Base-by-base conservation (phyloP, 2,113 vertebrate genomes). In the Entosphenus tridentatus region DNA sequence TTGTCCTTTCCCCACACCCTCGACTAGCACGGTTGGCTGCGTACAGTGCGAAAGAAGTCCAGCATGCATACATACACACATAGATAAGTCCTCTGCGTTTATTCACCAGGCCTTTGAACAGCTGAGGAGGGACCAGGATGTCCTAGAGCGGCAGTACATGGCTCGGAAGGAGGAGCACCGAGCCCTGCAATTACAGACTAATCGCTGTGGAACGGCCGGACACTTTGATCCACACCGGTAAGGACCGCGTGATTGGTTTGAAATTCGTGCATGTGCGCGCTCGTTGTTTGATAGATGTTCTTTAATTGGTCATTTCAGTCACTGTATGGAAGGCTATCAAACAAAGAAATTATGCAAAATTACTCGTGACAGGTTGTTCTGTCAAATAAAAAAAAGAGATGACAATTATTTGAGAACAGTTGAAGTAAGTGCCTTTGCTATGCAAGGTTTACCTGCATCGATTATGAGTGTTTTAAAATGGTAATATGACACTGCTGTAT, bases 191-290 rank as follows among this genome's bases (percentile, higher is more conserved):
- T 80, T 77, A 68, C 69, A 54, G 8, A 70, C 70, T 0, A 2
- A 65, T 13, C 73, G 73, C 2, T 55, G 10, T 0, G 72, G 70
- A 8, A 11, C 11, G 0, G 14, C 65, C 1, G 75, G 68, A 59
- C 72, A 67, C 2, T 85, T 88, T 9, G 85, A 89, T 73, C 80
- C 81, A 0, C 67, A 82, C 57, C 82, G 89, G 89, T 95, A 57
- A 76, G 71, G 14, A 17, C 13, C 11, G 3, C 12, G 9, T 39
- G 39, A 39, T 7, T 39, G 5, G 39, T 39, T 39, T 39, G 39
- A 39, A 39, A 39, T 39, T 39, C 39, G 39, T 7, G 39, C 39
- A 39, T 39, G 39, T 7, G 39, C 6, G 39, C 39, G 39, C 39
- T 39, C 39, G 39, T 39, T 39, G 39, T 39, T 39, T 39, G 39